phyloP scores from a whole-genome alignment of 2,888 invertebrate genomes.

The Thalpophila matura region DNA sequence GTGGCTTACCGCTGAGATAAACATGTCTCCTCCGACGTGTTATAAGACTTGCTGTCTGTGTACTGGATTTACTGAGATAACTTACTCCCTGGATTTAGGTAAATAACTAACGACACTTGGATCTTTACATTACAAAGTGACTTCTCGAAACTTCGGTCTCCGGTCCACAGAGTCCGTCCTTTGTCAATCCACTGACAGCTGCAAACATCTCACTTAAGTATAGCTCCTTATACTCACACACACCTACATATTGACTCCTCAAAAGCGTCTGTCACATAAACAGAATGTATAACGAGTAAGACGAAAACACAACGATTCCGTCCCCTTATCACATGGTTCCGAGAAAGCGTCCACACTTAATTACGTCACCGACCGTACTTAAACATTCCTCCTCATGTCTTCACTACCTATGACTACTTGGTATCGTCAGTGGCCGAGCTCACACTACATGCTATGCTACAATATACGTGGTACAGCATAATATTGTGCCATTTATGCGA shows the following conservation, averaged over 20 bases:
- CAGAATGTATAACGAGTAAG: not conserved
- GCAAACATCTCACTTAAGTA: constrained; percentile 7
- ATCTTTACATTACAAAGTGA: constrained; percentile 1
- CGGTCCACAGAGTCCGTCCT: constrained; percentile 12
- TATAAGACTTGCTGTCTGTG: not conserved
- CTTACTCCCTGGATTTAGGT: not conserved
- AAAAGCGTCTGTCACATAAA: not conserved
- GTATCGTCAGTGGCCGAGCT: too few relatives aligned
- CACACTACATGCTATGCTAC: not conserved
- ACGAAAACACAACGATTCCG: constrained; percentile 6
- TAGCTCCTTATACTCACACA: constrained; percentile 2
- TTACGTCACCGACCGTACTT: constrained; percentile 28
- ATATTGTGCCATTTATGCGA: too few relatives aligned
- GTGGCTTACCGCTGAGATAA: not conserved
- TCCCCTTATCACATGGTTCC: not conserved
- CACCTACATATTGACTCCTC: not conserved
- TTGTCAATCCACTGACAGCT: constrained; percentile 18
- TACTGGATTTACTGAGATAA: not conserved
- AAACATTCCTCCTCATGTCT: constrained; percentile 17
- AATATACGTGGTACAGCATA: not conserved
- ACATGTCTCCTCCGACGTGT: not conserved
- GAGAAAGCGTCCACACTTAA: not conserved
- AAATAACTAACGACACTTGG: not conserved
- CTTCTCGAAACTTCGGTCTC: not conserved
- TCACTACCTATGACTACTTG: constrained; percentile 6